Conservation (phyloP, 2,797 vertebrate species). For the Natrix natrix region DNA sequence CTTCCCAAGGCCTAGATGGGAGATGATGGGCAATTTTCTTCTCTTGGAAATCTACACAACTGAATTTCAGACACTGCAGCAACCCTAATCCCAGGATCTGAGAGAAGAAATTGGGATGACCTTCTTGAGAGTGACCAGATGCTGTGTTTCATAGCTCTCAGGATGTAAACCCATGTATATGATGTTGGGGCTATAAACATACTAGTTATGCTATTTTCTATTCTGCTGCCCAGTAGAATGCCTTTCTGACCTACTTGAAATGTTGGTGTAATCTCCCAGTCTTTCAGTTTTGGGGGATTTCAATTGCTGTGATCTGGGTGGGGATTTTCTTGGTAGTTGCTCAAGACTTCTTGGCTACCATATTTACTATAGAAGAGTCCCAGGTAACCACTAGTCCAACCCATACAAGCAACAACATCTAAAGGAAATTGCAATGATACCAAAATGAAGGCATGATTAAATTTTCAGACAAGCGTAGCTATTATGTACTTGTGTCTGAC, state of each 20-base stretch:
- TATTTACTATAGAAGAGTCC: not conserved
- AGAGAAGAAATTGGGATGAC: not conserved
- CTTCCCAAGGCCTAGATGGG: not conserved
- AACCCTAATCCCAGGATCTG: not conserved
- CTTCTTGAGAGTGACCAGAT: not conserved
- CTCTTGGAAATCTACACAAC: not conserved
- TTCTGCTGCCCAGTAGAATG: too few relatives aligned
- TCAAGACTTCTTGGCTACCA: not conserved
- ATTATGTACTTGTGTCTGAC: too few relatives aligned
- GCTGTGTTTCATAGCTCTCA: not conserved
- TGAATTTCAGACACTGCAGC: not conserved
- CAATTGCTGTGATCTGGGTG: not conserved
- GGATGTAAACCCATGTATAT: not conserved
- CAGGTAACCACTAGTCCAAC: not conserved
- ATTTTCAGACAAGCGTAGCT: not conserved
- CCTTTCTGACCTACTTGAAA: not conserved
- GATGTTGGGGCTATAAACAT: not conserved
- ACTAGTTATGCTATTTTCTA: not conserved
- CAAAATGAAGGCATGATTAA: not conserved
- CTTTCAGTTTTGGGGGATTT: not conserved
- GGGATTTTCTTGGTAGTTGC: too few relatives aligned
- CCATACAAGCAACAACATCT: not conserved
- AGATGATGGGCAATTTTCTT: not conserved
- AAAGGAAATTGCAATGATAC: not conserved
- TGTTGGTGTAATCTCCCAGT: not conserved